phyloP scores from a whole-genome alignment of 2,888 invertebrate species.

The Napeogenes inachia region DNA sequence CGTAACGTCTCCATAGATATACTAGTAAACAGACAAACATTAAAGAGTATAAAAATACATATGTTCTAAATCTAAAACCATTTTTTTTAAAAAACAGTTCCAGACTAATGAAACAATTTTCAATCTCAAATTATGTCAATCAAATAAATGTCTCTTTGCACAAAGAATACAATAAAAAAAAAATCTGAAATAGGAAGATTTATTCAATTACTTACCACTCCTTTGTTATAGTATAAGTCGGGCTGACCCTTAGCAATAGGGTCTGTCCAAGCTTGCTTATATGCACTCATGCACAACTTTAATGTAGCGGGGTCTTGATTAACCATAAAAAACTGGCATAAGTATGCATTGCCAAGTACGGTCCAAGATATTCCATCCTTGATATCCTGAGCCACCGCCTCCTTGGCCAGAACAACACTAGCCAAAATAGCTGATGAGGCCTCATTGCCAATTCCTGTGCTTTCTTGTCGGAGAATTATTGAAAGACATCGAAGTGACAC shows the following conservation, averaged over 20 bases:
- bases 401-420: constrained; percentile 87
- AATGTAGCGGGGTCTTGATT: constrained; percentile 84
- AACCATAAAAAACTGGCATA: constrained; percentile 86
- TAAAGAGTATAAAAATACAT: no score
- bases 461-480: constrained; percentile 85
- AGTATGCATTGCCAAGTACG: constrained; percentile 89
- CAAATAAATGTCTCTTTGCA: no score
- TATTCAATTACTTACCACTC: constrained; percentile 79
- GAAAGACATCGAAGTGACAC: constrained; percentile 87
- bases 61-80: no score
- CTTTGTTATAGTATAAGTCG: constrained; percentile 90
- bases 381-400: constrained; percentile 87
- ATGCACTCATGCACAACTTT: constrained; percentile 87
- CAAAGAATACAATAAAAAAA: not conserved
- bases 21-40: no score
- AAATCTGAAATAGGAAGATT: not conserved
- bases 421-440: constrained; percentile 79
- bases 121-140: no score
- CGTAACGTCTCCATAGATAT: no score
- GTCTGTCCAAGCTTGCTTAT: constrained; percentile 86
- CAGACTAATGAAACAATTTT: no score
- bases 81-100: no score
- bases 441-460: constrained; percentile 62
- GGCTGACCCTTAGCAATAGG: constrained; percentile 83
- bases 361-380: constrained; percentile 90